Conservation (phyloP, 2,888 invertebrate genomes). For the Lycia hirtaria region DNA sequence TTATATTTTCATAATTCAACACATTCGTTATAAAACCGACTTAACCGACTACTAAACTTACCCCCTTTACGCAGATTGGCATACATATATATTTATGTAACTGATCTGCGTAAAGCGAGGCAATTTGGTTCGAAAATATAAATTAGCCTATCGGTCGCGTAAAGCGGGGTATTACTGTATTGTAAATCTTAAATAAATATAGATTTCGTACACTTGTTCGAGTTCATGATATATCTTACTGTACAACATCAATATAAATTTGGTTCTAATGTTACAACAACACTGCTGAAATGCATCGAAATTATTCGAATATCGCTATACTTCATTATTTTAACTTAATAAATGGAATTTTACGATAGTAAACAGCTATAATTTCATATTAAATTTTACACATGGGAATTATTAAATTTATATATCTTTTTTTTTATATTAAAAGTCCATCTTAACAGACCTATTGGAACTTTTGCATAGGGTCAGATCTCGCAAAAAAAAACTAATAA, state of each 20-base stretch:
- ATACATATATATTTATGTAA: no score
- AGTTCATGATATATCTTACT: conserved; percentile 75
- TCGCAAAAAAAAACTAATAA: no score
- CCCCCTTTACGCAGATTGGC: no score
- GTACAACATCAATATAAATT: conserved; percentile 62
- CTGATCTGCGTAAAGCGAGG: no score
- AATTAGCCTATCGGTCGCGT: no score
- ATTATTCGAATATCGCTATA: conserved; percentile 45
- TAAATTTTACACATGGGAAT: conserved; percentile 37
- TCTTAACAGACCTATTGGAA: neutral
- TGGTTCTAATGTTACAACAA: conserved; percentile 60
- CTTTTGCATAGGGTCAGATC: neutral
- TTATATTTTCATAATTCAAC: no score
- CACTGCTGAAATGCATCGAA: conserved; percentile 69
- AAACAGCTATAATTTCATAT: conserved; percentile 19
- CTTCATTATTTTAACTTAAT: conserved; percentile 52
- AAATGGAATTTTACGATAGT: conserved; percentile 45
- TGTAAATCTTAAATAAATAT: conserved; percentile 48
- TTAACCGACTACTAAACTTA: no score
- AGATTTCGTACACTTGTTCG: conserved; percentile 72
- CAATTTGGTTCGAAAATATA: no score
- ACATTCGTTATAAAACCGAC: no score
- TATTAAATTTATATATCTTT: conserved; percentile 24
- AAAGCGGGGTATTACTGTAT: no score
- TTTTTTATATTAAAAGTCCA: conserved; percentile 1